phyloP scores from a whole-genome alignment of 2,888 invertebrate species.

The Druceiella hillmani region DNA sequence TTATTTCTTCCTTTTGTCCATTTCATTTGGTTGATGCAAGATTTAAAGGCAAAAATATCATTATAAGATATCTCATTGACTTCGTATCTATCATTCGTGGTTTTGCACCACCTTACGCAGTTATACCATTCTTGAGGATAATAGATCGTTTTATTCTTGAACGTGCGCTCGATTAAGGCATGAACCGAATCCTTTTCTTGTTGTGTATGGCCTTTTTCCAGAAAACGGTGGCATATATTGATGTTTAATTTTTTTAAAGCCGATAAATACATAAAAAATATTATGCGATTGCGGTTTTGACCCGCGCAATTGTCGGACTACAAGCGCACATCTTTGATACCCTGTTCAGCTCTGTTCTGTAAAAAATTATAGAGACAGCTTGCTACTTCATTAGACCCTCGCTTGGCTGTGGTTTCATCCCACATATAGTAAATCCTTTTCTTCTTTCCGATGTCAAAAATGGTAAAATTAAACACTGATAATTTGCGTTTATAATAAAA shows the following conservation, averaged over 20 bases:
- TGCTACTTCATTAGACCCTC: slow-evolving; percentile 22
- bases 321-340: slow-evolving; percentile 23
- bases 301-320: slow-evolving; percentile 27
- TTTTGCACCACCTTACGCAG: too few species aligned
- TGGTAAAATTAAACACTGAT: slow-evolving; percentile 17
- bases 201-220: slow-evolving; percentile 26
- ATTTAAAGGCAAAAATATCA: too few species aligned
- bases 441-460: slow-evolving; percentile 14
- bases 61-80: too few species aligned
- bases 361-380: slow-evolving; percentile 18
- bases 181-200: slow-evolving; percentile 27
- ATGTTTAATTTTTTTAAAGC: slow-evolving; percentile 21
- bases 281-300: slow-evolving; percentile 25
- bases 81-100: too few species aligned
- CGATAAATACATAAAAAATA: slow-evolving; percentile 24
- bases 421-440: slow-evolving; percentile 23
- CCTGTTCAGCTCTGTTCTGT: slow-evolving; percentile 12
- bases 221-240: slow-evolving; percentile 24
- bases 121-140: too few species aligned
- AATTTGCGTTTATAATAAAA: slow-evolving; percentile 22
- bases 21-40: too few species aligned
- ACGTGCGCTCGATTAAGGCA: slow-evolving; percentile 20
- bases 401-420: slow-evolving; percentile 19
- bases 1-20: too few species aligned
- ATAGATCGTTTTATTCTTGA: slow-evolving; percentile 10